These are phyloP conservation scores for Hanleya hanleyi DNA, from an alignment of 2,888 invertebrate species.

Conservation along the genomic window DNA sequence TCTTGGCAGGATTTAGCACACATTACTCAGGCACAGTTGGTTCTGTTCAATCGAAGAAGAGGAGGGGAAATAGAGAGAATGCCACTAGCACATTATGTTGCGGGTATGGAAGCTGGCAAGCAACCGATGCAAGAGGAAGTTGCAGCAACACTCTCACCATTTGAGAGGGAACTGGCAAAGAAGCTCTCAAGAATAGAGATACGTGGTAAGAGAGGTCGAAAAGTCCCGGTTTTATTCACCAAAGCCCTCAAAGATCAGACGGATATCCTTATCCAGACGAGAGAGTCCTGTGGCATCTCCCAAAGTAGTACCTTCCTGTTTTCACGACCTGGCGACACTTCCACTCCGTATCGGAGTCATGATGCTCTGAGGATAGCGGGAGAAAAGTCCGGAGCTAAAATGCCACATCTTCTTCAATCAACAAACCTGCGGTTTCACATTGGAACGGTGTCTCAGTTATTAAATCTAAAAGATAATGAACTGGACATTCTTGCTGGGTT, in stretches of 20 bases:
- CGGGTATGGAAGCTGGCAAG: not conserved
- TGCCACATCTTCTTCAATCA: constrained; percentile 1
- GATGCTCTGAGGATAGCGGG: not conserved
- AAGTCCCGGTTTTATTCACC: constrained; percentile 14
- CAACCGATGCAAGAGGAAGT: not conserved
- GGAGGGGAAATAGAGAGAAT: not conserved
- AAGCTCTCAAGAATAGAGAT: constrained; percentile 3
- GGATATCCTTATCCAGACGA: not conserved
- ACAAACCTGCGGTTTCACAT: constrained; percentile 14
- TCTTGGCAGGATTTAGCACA: not conserved
- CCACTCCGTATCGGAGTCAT: not conserved
- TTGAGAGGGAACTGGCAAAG: constrained; percentile 10
- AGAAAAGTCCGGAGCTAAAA: constrained; percentile 4
- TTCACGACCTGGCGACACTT: not conserved
- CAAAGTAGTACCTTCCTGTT: not conserved
- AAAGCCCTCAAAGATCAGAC: not conserved
- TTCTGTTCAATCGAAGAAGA: not conserved
- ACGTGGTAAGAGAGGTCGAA: constrained; percentile 8
- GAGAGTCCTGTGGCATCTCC: not conserved
- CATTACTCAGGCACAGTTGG: not conserved
- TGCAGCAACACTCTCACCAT: not conserved
- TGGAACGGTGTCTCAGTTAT: constrained; percentile 7
- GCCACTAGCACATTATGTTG: not conserved
- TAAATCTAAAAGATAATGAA: constrained; percentile 19
- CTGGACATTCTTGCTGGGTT: constrained; percentile 16